Conservation (phyloP, 2,888 invertebrate species). For the Pegoplata infirma region DNA sequence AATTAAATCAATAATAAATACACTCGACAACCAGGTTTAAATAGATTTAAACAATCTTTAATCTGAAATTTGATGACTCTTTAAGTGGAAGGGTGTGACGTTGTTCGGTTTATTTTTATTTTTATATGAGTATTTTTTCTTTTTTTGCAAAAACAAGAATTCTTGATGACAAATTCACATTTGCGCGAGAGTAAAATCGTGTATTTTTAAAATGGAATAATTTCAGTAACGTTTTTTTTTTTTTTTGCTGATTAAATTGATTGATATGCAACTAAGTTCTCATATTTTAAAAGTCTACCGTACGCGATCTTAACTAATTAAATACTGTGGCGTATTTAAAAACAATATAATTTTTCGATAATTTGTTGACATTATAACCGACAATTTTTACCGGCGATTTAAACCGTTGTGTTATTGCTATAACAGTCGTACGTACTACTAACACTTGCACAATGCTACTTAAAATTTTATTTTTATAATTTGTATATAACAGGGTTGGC, state of each 20-base stretch:
- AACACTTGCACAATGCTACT: constrained; percentile 10
- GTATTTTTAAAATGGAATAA: not conserved
- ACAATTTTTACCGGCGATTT: constrained; percentile 24
- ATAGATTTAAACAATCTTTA: too few species aligned
- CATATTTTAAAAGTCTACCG: not conserved
- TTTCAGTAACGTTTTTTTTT: not conserved
- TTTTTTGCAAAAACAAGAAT: not conserved
- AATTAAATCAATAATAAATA: not conserved
- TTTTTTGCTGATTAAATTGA: not conserved
- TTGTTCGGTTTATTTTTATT: not conserved
- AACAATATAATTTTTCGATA: constrained; percentile 19
- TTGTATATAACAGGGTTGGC: too few species aligned
- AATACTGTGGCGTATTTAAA: constrained; percentile 4
- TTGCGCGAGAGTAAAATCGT: not conserved
- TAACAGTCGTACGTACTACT: constrained; percentile 14
- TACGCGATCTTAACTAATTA: not conserved
- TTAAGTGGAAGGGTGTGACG: constrained; percentile 13
- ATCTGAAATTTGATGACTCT: too few species aligned
- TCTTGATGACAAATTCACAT: constrained; percentile 20
- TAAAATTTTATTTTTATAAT: not conserved
- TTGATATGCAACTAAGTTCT: not conserved
- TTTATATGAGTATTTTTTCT: not conserved
- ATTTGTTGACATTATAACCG: constrained; percentile 1
- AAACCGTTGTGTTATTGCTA: constrained; percentile 19
- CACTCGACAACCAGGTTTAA: too few species aligned